Evolutionary conservation across 2,113 vertebrate genomes (phyloP).

Genomic region (Atherinomorus stipes): DNA sequence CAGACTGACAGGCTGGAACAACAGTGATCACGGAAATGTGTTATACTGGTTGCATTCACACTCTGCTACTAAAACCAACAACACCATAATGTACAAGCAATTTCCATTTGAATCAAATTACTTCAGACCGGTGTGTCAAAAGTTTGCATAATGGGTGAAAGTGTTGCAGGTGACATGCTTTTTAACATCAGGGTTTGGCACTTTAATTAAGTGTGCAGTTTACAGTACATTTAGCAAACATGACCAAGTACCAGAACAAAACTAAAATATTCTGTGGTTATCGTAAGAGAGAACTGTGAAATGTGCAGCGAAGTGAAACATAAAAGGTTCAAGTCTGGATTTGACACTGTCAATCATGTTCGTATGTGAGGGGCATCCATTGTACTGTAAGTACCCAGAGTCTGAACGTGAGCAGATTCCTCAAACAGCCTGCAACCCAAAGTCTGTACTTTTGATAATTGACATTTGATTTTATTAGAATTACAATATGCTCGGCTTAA

Average conservation of each 20-base stretch:
- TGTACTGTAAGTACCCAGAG: neutral
- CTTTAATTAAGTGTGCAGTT: slow-evolving; percentile 35
- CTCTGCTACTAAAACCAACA: neutral
- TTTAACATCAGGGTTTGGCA: slow-evolving; percentile 3
- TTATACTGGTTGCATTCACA: neutral
- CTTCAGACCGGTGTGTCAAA: neutral
- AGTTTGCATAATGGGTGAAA: neutral
- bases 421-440: neutral
- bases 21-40: neutral
- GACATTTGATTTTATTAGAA: neutral
- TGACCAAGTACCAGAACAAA: slow-evolving; percentile 50
- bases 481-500: neutral
- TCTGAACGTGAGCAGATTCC: neutral
- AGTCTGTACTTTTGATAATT: slow-evolving; percentile 1
- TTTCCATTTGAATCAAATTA: slow-evolving; percentile 23
- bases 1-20: slow-evolving; percentile 15
- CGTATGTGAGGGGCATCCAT: slow-evolving; percentile 14
- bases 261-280: slow-evolving; percentile 66
- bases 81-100: neutral
- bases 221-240: slow-evolving; percentile 45
- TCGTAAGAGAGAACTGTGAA: slow-evolving; percentile 62
- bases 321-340: slow-evolving; percentile 71
- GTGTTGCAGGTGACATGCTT: neutral
- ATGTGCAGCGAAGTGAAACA: slow-evolving; percentile 76
- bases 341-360: slow-evolving; percentile 78